Base-by-base conservation (phyloP, 2,888 invertebrate species). In the Elaeidobius kamerunicus region DNA sequence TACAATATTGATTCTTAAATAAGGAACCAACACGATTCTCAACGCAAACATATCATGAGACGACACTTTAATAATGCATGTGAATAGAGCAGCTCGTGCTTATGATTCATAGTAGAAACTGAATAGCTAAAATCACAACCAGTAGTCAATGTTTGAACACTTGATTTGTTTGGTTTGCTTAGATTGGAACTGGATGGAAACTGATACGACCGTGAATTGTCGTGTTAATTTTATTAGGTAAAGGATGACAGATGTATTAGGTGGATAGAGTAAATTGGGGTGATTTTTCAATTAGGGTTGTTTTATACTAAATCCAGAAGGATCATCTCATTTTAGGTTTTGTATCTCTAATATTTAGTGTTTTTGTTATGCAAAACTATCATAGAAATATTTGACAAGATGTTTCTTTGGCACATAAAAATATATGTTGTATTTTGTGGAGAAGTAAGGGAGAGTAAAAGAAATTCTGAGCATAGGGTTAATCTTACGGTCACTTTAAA, bases 31-130 rank as follows among this genome's bases (percentile, higher is more conserved):
- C 28, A 27, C 14, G 15, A 27, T 42, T 42, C 30, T 14, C 12
- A 16, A 42, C 9, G 27, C 42, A 42, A 42, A 42, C 28, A 42
- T 61, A 65, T 60, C 58, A 61, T 61, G 61, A 63, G 64, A 65
- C 61, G 62, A 60, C 58, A 64, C 60, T 67, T 67, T 64, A 67
- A 67, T 68, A 68, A 68, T 67, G 60, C 60, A 52, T 41, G 41
- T 36, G 52, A 42, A 30, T 18, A 41, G 20, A 28, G 28, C 17
- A 28, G 41, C 61, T 61, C 46, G 46, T 57, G 56, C 57, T 60
- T 63, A 64, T 68, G 68, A 66, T 66, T 67, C 67, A 66, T 65
- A 63, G 62, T 41, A 39, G 51, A 53, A 46, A 48, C 53, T 39
- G 54, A 54, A 58, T 58, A 55, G 60, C 53, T 52, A 58, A 61